Conservation (phyloP, 2,113 vertebrate genomes). For the Pelobates fuscus region DNA sequence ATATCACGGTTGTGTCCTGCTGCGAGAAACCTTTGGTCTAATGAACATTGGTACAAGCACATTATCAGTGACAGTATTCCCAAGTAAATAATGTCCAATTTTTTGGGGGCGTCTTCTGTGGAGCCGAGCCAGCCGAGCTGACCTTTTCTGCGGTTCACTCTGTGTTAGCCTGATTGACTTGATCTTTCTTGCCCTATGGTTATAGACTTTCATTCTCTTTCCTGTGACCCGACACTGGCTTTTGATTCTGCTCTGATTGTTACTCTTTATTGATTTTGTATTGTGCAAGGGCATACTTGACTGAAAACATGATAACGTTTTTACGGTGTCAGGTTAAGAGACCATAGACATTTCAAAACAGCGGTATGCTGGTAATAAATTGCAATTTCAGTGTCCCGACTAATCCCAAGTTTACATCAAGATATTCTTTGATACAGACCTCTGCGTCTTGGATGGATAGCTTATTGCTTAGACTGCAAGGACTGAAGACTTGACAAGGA, state of each 20-base stretch:
- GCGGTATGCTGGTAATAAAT: background rate
- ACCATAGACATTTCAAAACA: background rate
- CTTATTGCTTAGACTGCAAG: too few relatives aligned
- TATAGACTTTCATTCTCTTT: conserved; percentile 15
- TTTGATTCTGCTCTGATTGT: conserved; percentile 15
- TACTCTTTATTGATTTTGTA: conserved; percentile 15
- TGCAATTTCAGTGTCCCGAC: too few relatives aligned
- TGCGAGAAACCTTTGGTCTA: conserved; percentile 19
- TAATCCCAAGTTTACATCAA: too few relatives aligned
- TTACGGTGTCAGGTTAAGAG: background rate
- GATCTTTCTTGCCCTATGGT: conserved; percentile 44
- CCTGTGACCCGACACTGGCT: conserved; percentile 4
- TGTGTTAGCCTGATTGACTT: conserved; percentile 52
- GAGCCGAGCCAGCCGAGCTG: conserved; percentile 33
- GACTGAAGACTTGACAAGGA: too few relatives aligned
- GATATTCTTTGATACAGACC: too few relatives aligned
- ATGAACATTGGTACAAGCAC: conserved; percentile 22
- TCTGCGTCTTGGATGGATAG: too few relatives aligned
- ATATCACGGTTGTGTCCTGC: too few relatives aligned
- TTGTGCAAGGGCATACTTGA: conserved; percentile 10
- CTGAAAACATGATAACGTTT: background rate
- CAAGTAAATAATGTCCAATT: conserved; percentile 3
- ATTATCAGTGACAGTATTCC: background rate
- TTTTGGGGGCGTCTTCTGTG: background rate
- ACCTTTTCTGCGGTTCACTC: conserved; percentile 46